phyloP scores from a whole-genome alignment of 92 coral and sea anemone species.

The Paramuricea clavata region DNA sequence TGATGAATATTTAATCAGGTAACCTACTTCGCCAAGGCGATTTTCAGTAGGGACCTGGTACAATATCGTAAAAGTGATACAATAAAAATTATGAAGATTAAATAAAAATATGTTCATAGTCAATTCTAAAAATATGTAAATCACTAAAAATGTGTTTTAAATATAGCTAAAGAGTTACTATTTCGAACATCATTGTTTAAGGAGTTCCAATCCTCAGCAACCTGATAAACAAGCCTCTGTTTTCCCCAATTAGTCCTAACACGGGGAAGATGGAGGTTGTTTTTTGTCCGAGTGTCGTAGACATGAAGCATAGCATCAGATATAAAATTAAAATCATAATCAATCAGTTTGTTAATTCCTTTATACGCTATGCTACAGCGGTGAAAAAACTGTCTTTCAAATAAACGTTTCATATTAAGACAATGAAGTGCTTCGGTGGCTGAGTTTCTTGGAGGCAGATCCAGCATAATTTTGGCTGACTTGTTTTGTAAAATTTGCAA shows the following conservation, averaged over 20 bases:
- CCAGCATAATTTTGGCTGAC: background rate
- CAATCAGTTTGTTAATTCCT: background rate
- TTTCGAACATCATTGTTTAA: too few species aligned
- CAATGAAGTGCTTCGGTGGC: conserved; percentile 1
- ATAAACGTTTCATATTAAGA: background rate
- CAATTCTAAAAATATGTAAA: too few species aligned
- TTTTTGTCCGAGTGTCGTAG: background rate
- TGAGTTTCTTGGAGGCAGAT: background rate
- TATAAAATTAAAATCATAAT: background rate
- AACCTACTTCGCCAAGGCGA: too few species aligned
- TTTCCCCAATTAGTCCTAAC: background rate
- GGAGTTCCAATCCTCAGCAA: too few species aligned
- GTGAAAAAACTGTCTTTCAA: background rate
- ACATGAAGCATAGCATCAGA: background rate
- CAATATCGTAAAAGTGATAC: too few species aligned
- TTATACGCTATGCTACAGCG: background rate
- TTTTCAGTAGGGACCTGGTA: too few species aligned
- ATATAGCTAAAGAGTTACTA: too few species aligned
- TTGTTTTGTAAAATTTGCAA: background rate
- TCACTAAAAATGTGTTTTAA: too few species aligned
- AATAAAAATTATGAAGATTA: too few species aligned
- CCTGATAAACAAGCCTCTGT: background rate
- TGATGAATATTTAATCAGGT: too few species aligned
- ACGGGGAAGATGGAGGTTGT: background rate
- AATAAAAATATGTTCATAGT: too few species aligned